Conservation (phyloP, 2,797 vertebrate genomes). For the Pagetopsis macropterus region DNA sequence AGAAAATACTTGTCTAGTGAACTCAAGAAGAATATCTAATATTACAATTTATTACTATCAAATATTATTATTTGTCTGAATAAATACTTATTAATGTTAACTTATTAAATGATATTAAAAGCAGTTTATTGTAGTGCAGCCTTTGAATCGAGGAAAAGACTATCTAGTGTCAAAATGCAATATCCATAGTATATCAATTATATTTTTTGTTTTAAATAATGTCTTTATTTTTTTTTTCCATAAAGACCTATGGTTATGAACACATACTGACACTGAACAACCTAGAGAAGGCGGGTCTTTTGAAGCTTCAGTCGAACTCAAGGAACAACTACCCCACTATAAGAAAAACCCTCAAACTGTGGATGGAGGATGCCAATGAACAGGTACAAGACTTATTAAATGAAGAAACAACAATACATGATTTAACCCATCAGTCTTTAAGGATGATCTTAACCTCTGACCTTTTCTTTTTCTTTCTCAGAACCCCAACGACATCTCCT, state of each 20-base stretch:
- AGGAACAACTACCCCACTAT: constrained; percentile 97
- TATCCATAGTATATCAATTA: no score
- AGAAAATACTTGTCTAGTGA: not conserved
- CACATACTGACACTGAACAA: constrained; percentile 95
- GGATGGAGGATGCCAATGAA: constrained; percentile 99
- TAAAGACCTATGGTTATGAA: constrained; percentile 94
- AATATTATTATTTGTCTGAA: no score
- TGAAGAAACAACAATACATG: no score
- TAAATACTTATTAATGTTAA: no score
- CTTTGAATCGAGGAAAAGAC: not conserved
- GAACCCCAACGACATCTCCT: constrained; percentile 98
- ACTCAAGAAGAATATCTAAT: not conserved
- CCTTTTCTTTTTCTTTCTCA: constrained; percentile 57
- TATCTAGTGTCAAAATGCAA: no score
- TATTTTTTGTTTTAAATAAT: not conserved
- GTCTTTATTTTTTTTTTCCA: constrained; percentile 20
- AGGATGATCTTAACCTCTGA: not conserved
- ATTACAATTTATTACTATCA: no score
- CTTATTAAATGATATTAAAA: no score
- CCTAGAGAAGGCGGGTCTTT: constrained; percentile 92
- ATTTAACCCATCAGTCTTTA: not conserved
- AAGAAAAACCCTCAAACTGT: constrained; percentile 94
- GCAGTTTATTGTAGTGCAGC: no score
- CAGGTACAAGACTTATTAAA: constrained; percentile 80
- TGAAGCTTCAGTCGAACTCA: constrained; percentile 88